These are phyloP conservation scores for Ceratina calcarata DNA, from an alignment of 1,140 invertebrate genomes.

Conservation along the genomic window DNA sequence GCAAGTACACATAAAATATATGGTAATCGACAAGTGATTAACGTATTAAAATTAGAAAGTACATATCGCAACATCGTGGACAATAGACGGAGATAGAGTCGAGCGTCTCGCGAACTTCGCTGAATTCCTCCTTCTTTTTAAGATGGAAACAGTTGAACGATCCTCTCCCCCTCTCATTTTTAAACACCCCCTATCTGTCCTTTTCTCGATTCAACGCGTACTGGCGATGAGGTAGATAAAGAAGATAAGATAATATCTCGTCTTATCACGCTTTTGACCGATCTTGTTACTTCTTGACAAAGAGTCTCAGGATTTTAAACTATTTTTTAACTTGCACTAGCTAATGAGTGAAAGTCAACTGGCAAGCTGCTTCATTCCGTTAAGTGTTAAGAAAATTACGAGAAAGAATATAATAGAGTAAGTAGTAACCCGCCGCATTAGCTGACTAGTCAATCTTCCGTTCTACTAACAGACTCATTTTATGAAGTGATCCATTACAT, in stretches of 20 bases:
- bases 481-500: background rate
- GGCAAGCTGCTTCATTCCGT: too few species aligned
- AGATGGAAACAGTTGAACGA: background rate
- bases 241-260: too few species aligned
- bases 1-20: slow-evolving; percentile 78
- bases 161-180: background rate
- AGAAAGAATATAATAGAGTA: background rate
- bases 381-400: too few species aligned
- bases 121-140: background rate
- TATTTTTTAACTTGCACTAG: background rate
- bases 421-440: too few species aligned
- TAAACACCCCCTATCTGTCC: too few species aligned
- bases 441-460: background rate
- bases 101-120: slow-evolving; percentile 25
- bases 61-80: slow-evolving; percentile 71
- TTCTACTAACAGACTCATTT: background rate
- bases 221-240: slow-evolving; percentile 42
- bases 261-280: too few species aligned
- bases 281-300: background rate
- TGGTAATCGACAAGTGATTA: slow-evolving; percentile 70
- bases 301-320: background rate
- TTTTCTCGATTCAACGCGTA: background rate
- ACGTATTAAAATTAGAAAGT: slow-evolving; percentile 78
- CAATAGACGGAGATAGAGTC: slow-evolving; percentile 54
- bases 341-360: background rate